Base-by-base conservation (phyloP, 2,797 vertebrate species). In the Crenichthys baileyi region DNA sequence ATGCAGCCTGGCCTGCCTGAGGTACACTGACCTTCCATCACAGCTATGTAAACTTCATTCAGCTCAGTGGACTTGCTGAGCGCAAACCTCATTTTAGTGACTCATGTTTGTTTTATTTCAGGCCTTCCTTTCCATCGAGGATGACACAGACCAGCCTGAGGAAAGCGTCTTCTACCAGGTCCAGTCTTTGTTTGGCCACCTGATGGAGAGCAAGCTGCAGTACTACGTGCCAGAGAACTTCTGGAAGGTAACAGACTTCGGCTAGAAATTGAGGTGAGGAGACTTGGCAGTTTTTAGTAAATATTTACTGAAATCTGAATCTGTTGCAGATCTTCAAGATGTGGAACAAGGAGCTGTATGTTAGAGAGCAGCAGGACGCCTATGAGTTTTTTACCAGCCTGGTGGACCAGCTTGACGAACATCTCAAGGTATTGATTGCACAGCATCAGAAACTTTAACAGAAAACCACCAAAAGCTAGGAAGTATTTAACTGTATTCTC, bases 141-240 rank as follows among this genome's bases (percentile, higher is more conserved):
- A 99, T 60, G 98, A 99, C 82, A 96, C 96, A 0, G 98, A 99
- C 88, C 99, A 98, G 92, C 98, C 98, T 22, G 98, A 99, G 22
- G 98, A 99, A 84, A 99, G 96, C 5, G 98, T 99, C n/a, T 99
- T 99, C 92, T 99, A 98, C 90, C 98, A 99, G 93, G 98, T 99
- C 2, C 98, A 99, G 76, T 99, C 98, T 85, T 94, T 99, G 78
- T 99, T 99, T 83, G 98, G 98, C 53, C 98, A 99, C 91, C 92
- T 99, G 92, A 99, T 99, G 98, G 98, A 99, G 94, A 99, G 98
- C 96, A 99, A 99, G 82, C 94, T 99, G 79, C 98, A 99, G 75
- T 99, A 99, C 94, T 99, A 99, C 0, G 92, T 99, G 46, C 98
- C 98, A 20, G 98, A 99, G 92, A 99, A 98, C 92, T 99, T 99